phyloP scores from a whole-genome alignment of 2,113 vertebrate genomes.

The Paramormyrops kingsleyae region DNA sequence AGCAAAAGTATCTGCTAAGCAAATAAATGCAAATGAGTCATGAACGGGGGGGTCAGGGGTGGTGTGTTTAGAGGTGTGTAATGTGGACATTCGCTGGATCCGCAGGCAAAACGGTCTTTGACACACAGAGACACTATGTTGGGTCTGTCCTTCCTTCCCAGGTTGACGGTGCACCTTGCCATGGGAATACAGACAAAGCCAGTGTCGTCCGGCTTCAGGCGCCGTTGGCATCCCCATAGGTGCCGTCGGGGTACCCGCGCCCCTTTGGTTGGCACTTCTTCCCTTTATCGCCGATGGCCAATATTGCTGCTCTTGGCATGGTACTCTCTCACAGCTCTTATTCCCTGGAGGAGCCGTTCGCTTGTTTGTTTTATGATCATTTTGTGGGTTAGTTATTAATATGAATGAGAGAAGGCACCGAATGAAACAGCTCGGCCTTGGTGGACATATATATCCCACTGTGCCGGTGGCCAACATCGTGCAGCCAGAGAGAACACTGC shows the following conservation, averaged over 20 bases:
- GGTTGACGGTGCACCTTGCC: not conserved
- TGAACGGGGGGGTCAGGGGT: not conserved
- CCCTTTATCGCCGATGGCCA: not conserved
- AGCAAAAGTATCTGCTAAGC: not conserved
- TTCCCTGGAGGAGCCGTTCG: not conserved
- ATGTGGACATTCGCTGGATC: not conserved
- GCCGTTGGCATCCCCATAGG: not conserved
- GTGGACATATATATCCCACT: not conserved
- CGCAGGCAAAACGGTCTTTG: not conserved
- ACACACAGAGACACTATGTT: not conserved
- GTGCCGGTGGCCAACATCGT: not conserved
- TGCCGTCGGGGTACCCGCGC: not conserved
- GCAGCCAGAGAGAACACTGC: not conserved
- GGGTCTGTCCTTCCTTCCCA: not conserved
- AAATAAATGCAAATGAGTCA: not conserved
- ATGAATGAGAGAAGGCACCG: not conserved
- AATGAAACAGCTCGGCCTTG: constrained; percentile 6
- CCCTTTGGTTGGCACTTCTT: not conserved
- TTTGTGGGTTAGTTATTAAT: not conserved
- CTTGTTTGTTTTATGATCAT: not conserved
- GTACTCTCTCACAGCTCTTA: not conserved
- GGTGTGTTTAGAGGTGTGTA: not conserved
- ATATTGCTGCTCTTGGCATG: not conserved
- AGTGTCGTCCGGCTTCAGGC: not conserved
- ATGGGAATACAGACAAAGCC: not conserved